phyloP scores from a whole-genome alignment of 1,140 invertebrate genomes.

The Gryon sp. region DNA sequence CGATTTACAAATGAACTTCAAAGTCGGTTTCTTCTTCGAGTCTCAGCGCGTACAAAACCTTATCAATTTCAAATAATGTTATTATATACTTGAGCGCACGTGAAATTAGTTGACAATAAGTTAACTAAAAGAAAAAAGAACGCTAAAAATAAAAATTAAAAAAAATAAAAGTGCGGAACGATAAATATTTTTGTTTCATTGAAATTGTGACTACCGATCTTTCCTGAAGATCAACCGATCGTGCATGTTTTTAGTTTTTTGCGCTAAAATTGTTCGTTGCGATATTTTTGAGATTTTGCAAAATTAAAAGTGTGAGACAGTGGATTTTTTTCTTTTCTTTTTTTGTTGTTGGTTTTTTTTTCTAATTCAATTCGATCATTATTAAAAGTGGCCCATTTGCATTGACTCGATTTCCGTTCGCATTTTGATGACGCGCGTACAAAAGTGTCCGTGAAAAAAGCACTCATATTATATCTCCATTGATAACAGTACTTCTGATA shows the following conservation, averaged over 20 bases:
- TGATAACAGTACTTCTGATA: constrained; percentile 22
- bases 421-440: background rate
- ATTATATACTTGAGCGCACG: constrained; percentile 17
- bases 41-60: constrained; percentile 18
- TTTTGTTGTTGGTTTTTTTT: background rate
- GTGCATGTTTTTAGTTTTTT: too few species aligned
- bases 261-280: too few species aligned
- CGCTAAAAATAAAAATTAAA: too few species aligned
- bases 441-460: background rate
- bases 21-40: constrained; percentile 5
- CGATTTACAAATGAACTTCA: background rate
- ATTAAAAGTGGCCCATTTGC: constrained; percentile 7
- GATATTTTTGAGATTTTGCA: too few species aligned
- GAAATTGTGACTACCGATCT: too few species aligned
- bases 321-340: too few species aligned
- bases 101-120: constrained; percentile 15
- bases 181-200: too few species aligned
- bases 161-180: too few species aligned
- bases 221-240: too few species aligned
- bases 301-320: too few species aligned
- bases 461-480: too few species aligned
- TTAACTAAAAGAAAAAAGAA: too few species aligned
- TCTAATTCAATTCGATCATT: constrained; percentile 7
- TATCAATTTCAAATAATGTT: constrained; percentile 37
- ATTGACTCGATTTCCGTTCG: background rate